A percentile compares a stretch with the other conserved stretches of the same genome.
phyloP scores from a whole-genome alignment of 1,140 invertebrate genomes.

The Colletes gigas region DNA sequence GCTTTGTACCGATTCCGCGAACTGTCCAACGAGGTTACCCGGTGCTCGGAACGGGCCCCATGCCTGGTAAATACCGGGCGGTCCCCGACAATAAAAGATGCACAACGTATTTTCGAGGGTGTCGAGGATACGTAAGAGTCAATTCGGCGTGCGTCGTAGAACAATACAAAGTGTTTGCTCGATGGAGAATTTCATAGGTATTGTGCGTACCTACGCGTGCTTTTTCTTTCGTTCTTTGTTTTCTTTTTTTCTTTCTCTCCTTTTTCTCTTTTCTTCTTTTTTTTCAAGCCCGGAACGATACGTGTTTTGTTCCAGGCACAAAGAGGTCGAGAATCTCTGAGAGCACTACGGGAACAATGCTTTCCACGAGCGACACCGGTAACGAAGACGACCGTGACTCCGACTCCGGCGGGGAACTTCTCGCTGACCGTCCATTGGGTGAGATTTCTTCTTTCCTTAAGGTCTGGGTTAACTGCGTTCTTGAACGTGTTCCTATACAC shows the following conservation, averaged over 20 bases:
- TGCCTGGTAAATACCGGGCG: conserved; percentile 28
- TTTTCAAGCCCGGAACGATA: conserved; percentile 36
- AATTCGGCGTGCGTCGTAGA: conserved; percentile 49
- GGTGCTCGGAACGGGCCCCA: neutral
- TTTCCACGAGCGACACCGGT: conserved; percentile 77
- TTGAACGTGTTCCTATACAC: too few species aligned
- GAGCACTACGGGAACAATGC: conserved; percentile 81
- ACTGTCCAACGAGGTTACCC: too few species aligned
- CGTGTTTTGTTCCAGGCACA: conserved; percentile 77
- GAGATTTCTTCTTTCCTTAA: neutral
- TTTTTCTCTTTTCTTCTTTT: neutral
- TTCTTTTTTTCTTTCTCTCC: neutral
- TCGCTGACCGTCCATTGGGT: conserved; percentile 59
- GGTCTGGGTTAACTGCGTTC: too few species aligned
- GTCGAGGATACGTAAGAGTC: conserved; percentile 49
- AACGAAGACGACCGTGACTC: conserved; percentile 81
- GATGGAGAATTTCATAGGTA: conserved; percentile 46
- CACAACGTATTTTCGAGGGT: conserved; percentile 46
- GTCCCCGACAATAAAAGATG: conserved; percentile 45
- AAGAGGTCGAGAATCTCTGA: conserved; percentile 63
- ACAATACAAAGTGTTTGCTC: conserved; percentile 50
- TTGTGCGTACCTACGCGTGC: conserved; percentile 44
- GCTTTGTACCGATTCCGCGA: too few species aligned
- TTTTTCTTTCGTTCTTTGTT: conserved; percentile 14
- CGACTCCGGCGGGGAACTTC: conserved; percentile 78